Percentiles rank a stretch among this genome's conserved stretches.
Evolutionary conservation across 2,888 invertebrate genomes (phyloP).

Genomic region (Esperia sulphurella): DNA sequence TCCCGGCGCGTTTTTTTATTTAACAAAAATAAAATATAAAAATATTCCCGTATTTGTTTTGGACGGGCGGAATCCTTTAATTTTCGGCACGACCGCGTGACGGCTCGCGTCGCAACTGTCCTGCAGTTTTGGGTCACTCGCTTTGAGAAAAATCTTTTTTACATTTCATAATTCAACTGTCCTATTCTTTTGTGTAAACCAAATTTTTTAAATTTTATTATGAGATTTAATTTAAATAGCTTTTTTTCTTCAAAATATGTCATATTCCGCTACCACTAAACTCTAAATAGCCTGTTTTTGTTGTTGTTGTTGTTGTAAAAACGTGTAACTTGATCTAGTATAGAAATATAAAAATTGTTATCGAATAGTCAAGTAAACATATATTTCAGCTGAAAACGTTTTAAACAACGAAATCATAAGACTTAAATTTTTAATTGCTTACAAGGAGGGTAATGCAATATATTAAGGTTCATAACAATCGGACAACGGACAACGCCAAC

Average conservation of each 20-base stretch:
- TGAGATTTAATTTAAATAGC: too few relatives aligned
- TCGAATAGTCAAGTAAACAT: too few relatives aligned
- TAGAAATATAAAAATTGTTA: too few relatives aligned
- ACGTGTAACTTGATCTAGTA: too few relatives aligned
- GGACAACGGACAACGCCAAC: constrained; percentile 37
- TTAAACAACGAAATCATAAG: constrained; percentile 4
- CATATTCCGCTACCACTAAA: too few relatives aligned
- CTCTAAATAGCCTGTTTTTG: too few relatives aligned
- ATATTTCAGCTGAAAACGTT: too few relatives aligned
- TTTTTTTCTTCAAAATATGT: too few relatives aligned
- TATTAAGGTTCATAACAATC: constrained; percentile 37
- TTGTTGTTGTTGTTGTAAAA: too few relatives aligned
- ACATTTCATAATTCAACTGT: constrained; percentile 34
- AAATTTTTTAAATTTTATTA: too few relatives aligned
- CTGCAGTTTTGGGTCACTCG: constrained; percentile 48
- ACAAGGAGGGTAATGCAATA: constrained; percentile 29
- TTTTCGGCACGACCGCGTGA: constrained; percentile 72
- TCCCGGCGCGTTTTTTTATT: constrained; percentile 57
- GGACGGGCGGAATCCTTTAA: constrained; percentile 76
- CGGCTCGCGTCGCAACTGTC: constrained; percentile 46
- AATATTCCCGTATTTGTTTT: constrained; percentile 77
- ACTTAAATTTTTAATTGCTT: constrained; percentile 11
- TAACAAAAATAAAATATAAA: constrained; percentile 77
- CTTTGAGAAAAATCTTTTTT: constrained; percentile 60
- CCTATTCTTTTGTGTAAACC: background rate